Evolutionary conservation across 2,797 vertebrate species (phyloP).

Genomic region (Melanotaenia pygmaea): DNA sequence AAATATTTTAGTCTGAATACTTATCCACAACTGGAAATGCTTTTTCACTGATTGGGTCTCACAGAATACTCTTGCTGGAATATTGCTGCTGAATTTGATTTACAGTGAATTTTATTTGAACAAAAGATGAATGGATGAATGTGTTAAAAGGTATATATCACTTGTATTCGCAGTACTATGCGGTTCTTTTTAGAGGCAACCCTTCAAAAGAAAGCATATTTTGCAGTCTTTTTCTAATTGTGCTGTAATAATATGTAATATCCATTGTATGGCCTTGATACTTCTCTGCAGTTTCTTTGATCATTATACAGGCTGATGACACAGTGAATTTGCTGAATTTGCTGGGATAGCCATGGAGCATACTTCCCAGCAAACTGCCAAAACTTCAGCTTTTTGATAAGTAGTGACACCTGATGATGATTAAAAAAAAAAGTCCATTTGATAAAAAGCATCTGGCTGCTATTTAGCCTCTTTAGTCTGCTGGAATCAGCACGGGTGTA

Average conservation of each 20-base stretch:
- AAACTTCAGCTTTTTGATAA: neutral
- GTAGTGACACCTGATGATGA: neutral
- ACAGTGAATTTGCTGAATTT: no score
- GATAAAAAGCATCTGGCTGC: neutral
- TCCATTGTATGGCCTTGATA: no score
- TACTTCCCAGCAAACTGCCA: neutral
- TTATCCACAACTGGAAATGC: neutral
- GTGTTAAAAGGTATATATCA: no score
- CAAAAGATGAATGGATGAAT: neutral
- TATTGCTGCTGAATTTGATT: neutral
- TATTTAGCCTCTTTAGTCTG: neutral
- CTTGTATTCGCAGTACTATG: no score
- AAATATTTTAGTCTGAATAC: neutral
- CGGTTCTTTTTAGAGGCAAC: no score
- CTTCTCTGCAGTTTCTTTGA: no score
- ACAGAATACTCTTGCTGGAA: neutral
- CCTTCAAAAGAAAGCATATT: no score
- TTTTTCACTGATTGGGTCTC: neutral
- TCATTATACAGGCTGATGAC: no score
- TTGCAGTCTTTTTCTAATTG: no score
- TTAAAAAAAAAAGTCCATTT: neutral
- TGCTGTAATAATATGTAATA: no score
- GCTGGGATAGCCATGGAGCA: no score
- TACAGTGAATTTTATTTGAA: neutral
- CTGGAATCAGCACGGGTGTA: neutral